Conservation (phyloP, 2,797 vertebrate species). For the Crenichthys baileyi region DNA sequence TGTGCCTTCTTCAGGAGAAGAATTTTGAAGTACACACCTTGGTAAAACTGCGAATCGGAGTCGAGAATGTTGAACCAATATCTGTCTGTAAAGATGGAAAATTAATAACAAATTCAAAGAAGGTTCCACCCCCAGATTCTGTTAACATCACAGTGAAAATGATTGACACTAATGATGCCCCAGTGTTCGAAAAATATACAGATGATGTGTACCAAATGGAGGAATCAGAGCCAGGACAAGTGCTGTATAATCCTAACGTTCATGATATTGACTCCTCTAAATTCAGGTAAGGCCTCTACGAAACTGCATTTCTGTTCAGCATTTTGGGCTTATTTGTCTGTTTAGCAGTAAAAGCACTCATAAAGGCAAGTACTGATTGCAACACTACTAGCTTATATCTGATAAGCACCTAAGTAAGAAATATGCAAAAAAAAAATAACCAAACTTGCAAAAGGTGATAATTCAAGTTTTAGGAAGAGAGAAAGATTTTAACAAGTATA, state of each 20-base stretch:
- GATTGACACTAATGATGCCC: slow-evolving; percentile 75
- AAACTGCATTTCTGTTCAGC: background rate
- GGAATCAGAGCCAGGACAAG: slow-evolving; percentile 74
- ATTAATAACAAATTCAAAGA: background rate
- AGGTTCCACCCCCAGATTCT: rapidly evolving
- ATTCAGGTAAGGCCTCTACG: slow-evolving; percentile 74
- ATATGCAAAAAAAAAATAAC: too few species aligned
- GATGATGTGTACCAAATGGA: slow-evolving; percentile 67
- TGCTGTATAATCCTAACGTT: slow-evolving; percentile 71
- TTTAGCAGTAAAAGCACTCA: background rate
- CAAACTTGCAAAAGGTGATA: background rate
- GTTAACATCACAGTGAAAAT: slow-evolving; percentile 68
- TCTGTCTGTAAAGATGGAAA: slow-evolving; percentile 64
- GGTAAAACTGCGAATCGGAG: slow-evolving; percentile 63
- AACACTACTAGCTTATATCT: background rate
- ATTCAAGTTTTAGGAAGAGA: background rate
- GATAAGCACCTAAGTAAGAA: background rate
- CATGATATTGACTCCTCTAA: slow-evolving; percentile 69
- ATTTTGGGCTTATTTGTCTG: background rate
- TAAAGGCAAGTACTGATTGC: background rate
- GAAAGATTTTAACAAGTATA: background rate
- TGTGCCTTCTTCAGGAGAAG: slow-evolving; percentile 70
- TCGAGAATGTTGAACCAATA: slow-evolving; percentile 78
- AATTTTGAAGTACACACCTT: slow-evolving; percentile 60
- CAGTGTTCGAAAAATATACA: slow-evolving; percentile 61